Percentiles rank a stretch among this genome's conserved stretches.
Conservation (phyloP, 2,113 vertebrate genomes). For the Ictalurus furcatus region DNA sequence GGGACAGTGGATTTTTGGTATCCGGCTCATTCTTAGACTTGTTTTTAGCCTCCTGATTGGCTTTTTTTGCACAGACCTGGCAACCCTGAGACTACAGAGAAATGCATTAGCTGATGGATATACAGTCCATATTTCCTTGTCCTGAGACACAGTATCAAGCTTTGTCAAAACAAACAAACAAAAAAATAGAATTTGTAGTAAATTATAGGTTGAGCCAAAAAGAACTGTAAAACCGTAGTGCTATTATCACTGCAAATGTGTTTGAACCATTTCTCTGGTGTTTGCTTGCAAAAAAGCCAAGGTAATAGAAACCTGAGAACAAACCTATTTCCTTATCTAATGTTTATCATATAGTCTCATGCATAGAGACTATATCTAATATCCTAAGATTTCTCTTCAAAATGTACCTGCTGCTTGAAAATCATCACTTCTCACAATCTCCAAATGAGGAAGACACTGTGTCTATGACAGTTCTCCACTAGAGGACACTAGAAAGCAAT, state of each 20-base stretch:
- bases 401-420: background rate
- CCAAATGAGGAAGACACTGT: background rate
- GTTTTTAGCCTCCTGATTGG: background rate
- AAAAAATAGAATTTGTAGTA: background rate
- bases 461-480: conserved; percentile 15
- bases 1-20: background rate
- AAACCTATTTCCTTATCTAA: background rate
- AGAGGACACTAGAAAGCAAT: conserved; percentile 36
- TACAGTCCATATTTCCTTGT: background rate
- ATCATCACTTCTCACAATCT: background rate
- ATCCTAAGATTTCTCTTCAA: background rate
- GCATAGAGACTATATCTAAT: background rate
- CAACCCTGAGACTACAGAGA: background rate
- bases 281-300: background rate
- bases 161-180: background rate
- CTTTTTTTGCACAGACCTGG: background rate
- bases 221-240: background rate
- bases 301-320: background rate
- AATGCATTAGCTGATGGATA: background rate
- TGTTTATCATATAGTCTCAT: background rate
- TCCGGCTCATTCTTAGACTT: background rate
- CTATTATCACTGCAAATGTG: background rate
- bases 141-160: background rate
- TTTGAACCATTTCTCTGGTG: background rate
- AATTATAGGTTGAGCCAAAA: background rate